Base-by-base conservation (phyloP, 2,113 vertebrate genomes). In the Motacilla tschutschensis region DNA sequence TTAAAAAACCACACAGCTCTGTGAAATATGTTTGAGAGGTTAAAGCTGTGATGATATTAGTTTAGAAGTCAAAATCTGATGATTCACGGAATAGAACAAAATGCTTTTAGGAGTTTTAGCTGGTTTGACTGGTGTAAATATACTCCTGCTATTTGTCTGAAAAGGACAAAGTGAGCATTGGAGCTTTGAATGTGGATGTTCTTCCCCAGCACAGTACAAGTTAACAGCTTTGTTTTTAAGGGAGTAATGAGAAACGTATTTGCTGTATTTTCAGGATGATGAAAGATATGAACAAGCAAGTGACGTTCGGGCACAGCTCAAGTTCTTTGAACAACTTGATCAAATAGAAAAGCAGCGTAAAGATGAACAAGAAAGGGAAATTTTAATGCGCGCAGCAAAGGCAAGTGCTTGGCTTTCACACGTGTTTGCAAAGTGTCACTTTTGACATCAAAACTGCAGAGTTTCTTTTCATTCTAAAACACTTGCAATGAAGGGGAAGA, bases 261-360 rank as follows among this genome's bases (percentile, higher is more conserved):
- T 73, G 41, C 83, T 8, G 6, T 62, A 76, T 91, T 83, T 83
- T 48, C 94, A 99, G 98, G 98, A 99, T 78, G 98, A 99, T n/a
- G 97, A 98, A 88, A 97, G 96, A 79, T 97, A 98, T 0, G 98
- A 99, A 92, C 98, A 98, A 95, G 96, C 95, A 60, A 98, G 97
- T 50, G 98, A 99, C 10, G 98, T 99, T 85, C 98, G 98, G 80
- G 94, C 98, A 38, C 98, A 99, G 96, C 98, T 99, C 38, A 99
- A 98, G 91, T 99, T 98, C 94, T 99, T 99, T 88, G 98, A 99
- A 93, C 99, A 99, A 94, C 98, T 99, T 41, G 98, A 99, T 95
- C 98, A 98, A 91, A 97, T 98, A 88, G 98, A 99, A 90, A 99
- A 99, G 85, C 98, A 98, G 91, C 96, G 97, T 50, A 99, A 99